These are phyloP conservation scores for Holothuria glaberrima DNA, from an alignment of 35 echinoderm and acorn worm species.

Conservation along the genomic window DNA sequence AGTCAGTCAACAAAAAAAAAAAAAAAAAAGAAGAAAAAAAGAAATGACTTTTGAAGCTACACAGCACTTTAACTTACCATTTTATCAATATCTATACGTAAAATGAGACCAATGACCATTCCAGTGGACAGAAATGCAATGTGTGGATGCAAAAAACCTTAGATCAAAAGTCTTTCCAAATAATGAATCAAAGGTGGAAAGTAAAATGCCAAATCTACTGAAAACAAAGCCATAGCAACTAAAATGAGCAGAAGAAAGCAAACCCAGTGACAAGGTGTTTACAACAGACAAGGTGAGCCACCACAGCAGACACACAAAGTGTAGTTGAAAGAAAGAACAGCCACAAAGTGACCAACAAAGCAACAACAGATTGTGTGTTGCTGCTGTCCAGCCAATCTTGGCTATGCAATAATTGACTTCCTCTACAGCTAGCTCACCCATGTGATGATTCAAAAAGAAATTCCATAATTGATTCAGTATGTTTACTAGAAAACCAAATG, in stretches of 20 bases:
- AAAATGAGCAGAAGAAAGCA: too few species aligned
- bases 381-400: too few species aligned
- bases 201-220: too few species aligned
- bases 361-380: neutral
- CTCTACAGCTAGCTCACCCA: too few species aligned
- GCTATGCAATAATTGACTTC: too few species aligned
- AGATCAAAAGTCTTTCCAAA: too few species aligned
- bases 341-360: slow-evolving; percentile 9
- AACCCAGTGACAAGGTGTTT: too few species aligned
- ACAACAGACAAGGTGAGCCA: too few species aligned
- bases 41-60: neutral
- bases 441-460: slow-evolving; percentile 23
- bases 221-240: too few species aligned
- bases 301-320: too few species aligned
- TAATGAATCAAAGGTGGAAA: too few species aligned
- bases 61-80: slow-evolving; percentile 1
- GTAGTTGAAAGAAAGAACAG: neutral
- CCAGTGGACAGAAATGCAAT: slow-evolving; percentile 22
- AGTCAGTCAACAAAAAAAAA: neutral
- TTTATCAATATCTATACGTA: neutral
- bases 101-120: slow-evolving; percentile 34
- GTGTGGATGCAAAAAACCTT: too few species aligned
- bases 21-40: neutral
- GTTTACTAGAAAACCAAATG: slow-evolving; percentile 25
- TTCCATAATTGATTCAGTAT: slow-evolving; percentile 40